A percentile compares a stretch with the other conserved stretches of the same genome.
These are phyloP conservation scores for Blomia tropicalis DNA, from an alignment of 2,888 invertebrate genomes.

Conservation along the genomic window DNA sequence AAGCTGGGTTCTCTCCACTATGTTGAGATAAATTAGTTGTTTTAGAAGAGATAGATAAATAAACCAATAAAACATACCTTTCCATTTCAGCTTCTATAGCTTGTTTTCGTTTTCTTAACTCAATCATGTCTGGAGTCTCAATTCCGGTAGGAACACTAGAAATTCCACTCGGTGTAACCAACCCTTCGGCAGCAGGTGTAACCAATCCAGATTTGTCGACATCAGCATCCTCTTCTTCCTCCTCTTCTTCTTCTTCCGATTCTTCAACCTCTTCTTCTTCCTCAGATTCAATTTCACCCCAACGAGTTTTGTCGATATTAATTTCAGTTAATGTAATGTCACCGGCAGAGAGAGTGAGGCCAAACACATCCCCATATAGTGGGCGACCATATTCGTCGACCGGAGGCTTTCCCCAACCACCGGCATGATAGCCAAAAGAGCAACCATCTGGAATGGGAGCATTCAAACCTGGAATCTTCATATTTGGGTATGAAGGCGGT, in stretches of 20 bases:
- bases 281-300: constrained; percentile 93
- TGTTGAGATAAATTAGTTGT: neutral
- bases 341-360: constrained; percentile 36
- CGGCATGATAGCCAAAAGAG: constrained; percentile 96
- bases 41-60: neutral
- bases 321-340: constrained; percentile 43
- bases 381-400: constrained; percentile 96
- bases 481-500: constrained; percentile 93
- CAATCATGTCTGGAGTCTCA: constrained; percentile 97
- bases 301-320: constrained; percentile 77
- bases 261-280: constrained; percentile 54
- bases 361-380: constrained; percentile 95
- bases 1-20: constrained; percentile 75
- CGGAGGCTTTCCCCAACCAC: constrained; percentile 98
- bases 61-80: constrained; percentile 44
- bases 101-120: constrained; percentile 76
- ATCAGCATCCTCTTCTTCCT: constrained; percentile 40
- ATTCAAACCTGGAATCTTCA: constrained; percentile 54
- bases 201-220: constrained; percentile 65
- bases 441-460: constrained; percentile 93
- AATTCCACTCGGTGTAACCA: constrained; percentile 86
- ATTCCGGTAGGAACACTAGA: constrained; percentile 78
- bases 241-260: constrained; percentile 42
- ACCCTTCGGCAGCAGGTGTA: constrained; percentile 70
- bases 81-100: constrained; percentile 81